Evolutionary conservation across 2,888 invertebrate genomes (phyloP).

Genomic region (Megastigmus dorsalis): DNA sequence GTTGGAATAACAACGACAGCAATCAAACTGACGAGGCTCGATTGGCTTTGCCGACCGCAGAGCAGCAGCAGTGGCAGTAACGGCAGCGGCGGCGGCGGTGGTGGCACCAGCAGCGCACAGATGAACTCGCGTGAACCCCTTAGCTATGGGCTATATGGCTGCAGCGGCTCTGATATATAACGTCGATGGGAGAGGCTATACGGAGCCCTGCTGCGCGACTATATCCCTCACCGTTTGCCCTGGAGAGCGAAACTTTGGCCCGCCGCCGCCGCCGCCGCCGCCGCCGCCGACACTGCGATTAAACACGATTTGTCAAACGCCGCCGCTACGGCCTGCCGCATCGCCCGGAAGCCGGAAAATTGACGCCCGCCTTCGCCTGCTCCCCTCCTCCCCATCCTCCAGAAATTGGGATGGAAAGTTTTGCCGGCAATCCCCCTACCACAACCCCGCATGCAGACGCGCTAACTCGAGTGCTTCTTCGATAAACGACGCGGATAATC

Average conservation of each 20-base stretch:
- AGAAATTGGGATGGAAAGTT: constrained; percentile 31
- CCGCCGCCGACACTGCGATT: constrained; percentile 29
- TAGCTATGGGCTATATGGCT: constrained; percentile 1
- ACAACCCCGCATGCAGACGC: not conserved
- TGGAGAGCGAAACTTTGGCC: not conserved
- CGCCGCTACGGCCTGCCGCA: constrained; percentile 14
- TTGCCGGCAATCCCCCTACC: not conserved
- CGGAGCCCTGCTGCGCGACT: too few relatives aligned
- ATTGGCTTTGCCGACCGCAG: constrained; percentile 50
- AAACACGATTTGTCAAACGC: constrained; percentile 39
- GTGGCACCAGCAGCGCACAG: not conserved
- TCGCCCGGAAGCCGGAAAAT: constrained; percentile 22
- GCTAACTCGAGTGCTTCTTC: constrained; percentile 26
- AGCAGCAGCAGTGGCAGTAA: not conserved
- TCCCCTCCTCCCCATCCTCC: not conserved
- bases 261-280: not conserved
- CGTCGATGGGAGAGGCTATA: too few relatives aligned
- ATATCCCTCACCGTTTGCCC: not conserved
- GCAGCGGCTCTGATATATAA: too few relatives aligned
- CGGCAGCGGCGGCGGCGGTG: too few relatives aligned
- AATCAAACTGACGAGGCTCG: constrained; percentile 50
- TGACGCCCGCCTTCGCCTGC: not conserved
- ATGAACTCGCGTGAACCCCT: constrained; percentile 43
- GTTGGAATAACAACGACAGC: constrained; percentile 46
- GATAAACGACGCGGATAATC: constrained; percentile 31